Percentiles rank a stretch among this genome's conserved stretches.
Evolutionary conservation across 2,888 invertebrate species (phyloP).

Genomic region (Gortyna flavago): DNA sequence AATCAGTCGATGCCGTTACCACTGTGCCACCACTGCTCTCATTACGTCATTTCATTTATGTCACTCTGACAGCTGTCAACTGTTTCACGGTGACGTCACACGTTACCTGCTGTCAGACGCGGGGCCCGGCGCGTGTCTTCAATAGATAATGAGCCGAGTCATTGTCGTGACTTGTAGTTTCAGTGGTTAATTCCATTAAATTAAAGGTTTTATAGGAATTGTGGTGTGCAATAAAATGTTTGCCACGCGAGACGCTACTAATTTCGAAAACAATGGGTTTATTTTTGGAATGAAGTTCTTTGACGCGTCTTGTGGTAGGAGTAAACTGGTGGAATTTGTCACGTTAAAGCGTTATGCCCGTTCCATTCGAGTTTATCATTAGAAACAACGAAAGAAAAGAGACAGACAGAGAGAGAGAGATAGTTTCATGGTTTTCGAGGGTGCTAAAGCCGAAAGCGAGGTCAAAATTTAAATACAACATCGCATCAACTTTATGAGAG

Average conservation of each 20-base stretch:
- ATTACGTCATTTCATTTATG: constrained; percentile 19
- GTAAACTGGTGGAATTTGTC: background rate
- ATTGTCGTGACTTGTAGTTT: constrained; percentile 37
- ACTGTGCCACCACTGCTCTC: background rate
- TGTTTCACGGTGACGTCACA: constrained; percentile 1
- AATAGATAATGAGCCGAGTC: constrained; percentile 34
- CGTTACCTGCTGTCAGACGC: background rate
- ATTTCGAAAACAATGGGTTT: background rate
- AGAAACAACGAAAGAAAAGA: no score
- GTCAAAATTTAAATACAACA: no score
- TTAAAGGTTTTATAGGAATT: background rate
- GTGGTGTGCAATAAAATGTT: background rate
- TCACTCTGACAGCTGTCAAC: constrained; percentile 55
- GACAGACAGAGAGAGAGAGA: no score
- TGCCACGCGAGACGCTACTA: background rate
- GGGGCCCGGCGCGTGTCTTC: constrained; percentile 35
- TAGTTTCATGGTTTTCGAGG: no score
- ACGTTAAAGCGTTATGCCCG: no score
- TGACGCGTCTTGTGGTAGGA: background rate
- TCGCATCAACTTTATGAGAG: no score
- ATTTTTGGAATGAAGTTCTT: background rate
- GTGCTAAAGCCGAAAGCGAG: no score
- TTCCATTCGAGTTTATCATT: no score
- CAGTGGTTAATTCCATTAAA: constrained; percentile 35
- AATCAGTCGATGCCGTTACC: background rate